These are phyloP conservation scores for Sinotaia quadrata DNA, from an alignment of 2,888 invertebrate species.

Conservation along the genomic window DNA sequence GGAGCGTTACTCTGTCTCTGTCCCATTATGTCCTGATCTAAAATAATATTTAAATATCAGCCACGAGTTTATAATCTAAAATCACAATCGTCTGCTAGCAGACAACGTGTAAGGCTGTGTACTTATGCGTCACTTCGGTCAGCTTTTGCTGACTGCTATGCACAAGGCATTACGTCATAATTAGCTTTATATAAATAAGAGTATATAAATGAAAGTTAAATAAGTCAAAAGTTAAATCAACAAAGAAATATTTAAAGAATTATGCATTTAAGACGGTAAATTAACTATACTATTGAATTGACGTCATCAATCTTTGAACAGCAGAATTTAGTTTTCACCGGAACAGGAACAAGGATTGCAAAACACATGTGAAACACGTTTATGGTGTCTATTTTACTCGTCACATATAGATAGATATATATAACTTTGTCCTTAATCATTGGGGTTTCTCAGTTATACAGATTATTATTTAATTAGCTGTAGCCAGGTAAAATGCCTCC, in stretches of 20 bases:
- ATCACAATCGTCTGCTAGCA: constrained; percentile 8
- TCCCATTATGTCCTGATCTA: constrained; percentile 20
- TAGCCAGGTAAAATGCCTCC: constrained; percentile 37
- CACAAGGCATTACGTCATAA: too few species aligned
- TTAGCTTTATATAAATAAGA: too few species aligned
- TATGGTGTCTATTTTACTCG: too few species aligned
- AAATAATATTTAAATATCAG: neutral
- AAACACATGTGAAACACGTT: neutral
- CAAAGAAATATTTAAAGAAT: too few species aligned
- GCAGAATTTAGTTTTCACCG: too few species aligned
- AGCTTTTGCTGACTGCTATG: too few species aligned
- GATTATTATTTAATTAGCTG: neutral
- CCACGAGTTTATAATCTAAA: neutral
- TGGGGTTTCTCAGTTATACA: neutral
- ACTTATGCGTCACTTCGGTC: constrained; percentile 11
- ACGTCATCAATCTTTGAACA: neutral
- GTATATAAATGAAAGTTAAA: too few species aligned
- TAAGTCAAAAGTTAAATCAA: too few species aligned
- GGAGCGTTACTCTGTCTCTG: constrained; percentile 23
- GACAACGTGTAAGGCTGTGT: constrained; percentile 22
- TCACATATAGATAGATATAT: neutral
- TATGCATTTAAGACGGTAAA: too few species aligned
- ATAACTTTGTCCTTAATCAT: neutral
- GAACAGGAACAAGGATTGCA: neutral
- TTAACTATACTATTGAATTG: too few species aligned